These are phyloP conservation scores for Adineta ricciae DNA, from an alignment of 2,888 invertebrate species.

Conservation along the genomic window DNA sequence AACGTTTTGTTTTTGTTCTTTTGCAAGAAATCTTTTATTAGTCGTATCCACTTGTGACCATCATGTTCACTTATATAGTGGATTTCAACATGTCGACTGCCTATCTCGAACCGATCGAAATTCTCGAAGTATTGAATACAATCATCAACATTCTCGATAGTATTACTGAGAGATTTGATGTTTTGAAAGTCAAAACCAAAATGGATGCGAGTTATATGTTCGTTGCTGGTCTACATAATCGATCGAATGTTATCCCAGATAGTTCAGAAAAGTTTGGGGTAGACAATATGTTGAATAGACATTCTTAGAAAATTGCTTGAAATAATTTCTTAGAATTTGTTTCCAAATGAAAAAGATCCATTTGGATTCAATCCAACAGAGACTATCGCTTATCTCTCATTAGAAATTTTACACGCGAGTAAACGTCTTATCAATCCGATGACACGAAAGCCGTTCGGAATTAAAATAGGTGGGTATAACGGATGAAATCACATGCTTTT, in stretches of 20 bases:
- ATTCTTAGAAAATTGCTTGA: neutral
- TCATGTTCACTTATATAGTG: conserved; percentile 28
- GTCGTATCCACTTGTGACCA: conserved; percentile 22
- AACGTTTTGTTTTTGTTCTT: neutral
- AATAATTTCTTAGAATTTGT: neutral
- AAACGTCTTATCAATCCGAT: conserved; percentile 19
- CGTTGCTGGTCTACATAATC: conserved; percentile 72
- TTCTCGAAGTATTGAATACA: conserved; percentile 24
- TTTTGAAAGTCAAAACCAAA: conserved; percentile 86
- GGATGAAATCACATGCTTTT: neutral
- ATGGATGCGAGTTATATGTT: conserved; percentile 78
- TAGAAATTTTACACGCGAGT: conserved; percentile 26
- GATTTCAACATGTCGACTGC: conserved; percentile 23
- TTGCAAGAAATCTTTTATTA: neutral
- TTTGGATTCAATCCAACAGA: conserved; percentile 35
- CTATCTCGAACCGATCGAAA: conserved; percentile 18
- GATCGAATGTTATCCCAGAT: conserved; percentile 44
- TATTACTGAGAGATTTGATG: conserved; percentile 68
- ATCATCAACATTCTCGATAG: conserved; percentile 20
- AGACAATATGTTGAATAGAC: neutral
- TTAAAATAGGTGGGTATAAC: conserved; percentile 53
- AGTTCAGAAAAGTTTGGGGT: neutral
- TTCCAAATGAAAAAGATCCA: neutral
- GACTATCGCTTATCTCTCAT: neutral
- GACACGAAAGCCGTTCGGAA: neutral